Evolutionary conservation across 2,888 invertebrate species (phyloP), one percentile per base, ranked within the genome.

Genomic region (Trichopria drosophilae): DNA sequence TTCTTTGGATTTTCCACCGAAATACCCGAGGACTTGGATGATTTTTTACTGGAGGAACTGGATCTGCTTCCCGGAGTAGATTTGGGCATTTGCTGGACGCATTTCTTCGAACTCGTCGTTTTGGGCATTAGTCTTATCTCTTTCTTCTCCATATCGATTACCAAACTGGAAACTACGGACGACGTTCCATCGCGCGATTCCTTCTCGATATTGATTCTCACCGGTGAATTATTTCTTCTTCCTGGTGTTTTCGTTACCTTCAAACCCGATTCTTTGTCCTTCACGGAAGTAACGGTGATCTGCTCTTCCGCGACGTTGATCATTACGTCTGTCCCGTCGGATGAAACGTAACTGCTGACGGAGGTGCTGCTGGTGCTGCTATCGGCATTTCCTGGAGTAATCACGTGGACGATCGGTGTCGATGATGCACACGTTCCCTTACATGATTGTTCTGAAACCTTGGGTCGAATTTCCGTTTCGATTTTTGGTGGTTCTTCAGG

Each of bases 361-460:
- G 24, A 45, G 4, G 53, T 61, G 16, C 56, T 65, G 20, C 61
- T 69, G 4, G 53, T 61, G 16, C 56, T 65, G 20, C 61, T 69
- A 23, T 60, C 62, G 1, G 53, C 52, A 13, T 58, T 57, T 6
- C 56, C 58, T 13, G 61, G 64, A 7, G 65, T 63, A 3, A 62
- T 62, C 3, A 72, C 45, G n/a, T 60, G 68, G 3, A 73, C 57
- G 10, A 60, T 50, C 19, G 73, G 72, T 44, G 73, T 71, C 5
- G 70, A 36, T 1, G 61, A 63, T 45, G 60, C 53, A 10, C 48
- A 41, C 26, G 9, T n/a, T 32, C 26, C 13, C 10, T 9, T 6
- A 0, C 22, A 12, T 20, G 37, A 52, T 5, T 7, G 49, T 32
- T 18, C 5, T 6, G 34, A 18, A 18, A 18, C 13, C 13, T 15